These are phyloP conservation scores for Stenoptilia bipunctidactyla DNA, from an alignment of 2,888 invertebrate genomes.

Conservation along the genomic window DNA sequence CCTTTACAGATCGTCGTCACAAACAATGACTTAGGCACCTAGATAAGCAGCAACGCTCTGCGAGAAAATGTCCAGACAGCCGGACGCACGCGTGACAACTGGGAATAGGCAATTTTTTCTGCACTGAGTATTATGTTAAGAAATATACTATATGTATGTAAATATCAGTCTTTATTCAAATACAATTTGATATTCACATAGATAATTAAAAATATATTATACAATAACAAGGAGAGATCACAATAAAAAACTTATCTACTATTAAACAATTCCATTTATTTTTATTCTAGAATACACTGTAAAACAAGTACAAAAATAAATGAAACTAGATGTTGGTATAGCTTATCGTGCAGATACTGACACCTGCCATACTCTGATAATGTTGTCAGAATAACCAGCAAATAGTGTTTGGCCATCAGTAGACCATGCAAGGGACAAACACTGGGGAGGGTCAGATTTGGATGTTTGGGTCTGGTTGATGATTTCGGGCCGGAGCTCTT, in stretches of 20 bases:
- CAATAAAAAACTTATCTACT: slow-evolving; percentile 42
- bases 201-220: no score
- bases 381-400: slow-evolving; percentile 98
- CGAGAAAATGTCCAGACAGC: no score
- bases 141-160: slow-evolving; percentile 1
- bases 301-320: slow-evolving; percentile 58
- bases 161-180: not conserved
- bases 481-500: slow-evolving; percentile 97
- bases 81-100: no score
- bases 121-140: slow-evolving; percentile 14
- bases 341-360: slow-evolving; percentile 83
- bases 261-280: slow-evolving; percentile 61
- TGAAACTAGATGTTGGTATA: slow-evolving; percentile 38
- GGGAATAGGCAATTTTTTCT: slow-evolving; percentile 4
- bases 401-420: slow-evolving; percentile 99
- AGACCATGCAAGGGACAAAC: slow-evolving; percentile 98
- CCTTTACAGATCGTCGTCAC: no score
- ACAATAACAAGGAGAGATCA: slow-evolving; percentile 34
- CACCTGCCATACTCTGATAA: slow-evolving; percentile 99
- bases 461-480: slow-evolving; percentile 78
- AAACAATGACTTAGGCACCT: no score
- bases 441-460: slow-evolving; percentile 94
- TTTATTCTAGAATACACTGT: slow-evolving; percentile 37
- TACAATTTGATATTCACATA: slow-evolving; percentile 3
- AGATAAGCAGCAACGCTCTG: no score